These are phyloP conservation scores for Priapulus caudatus DNA, from an alignment of 2,888 invertebrate genomes.

Conservation along the genomic window DNA sequence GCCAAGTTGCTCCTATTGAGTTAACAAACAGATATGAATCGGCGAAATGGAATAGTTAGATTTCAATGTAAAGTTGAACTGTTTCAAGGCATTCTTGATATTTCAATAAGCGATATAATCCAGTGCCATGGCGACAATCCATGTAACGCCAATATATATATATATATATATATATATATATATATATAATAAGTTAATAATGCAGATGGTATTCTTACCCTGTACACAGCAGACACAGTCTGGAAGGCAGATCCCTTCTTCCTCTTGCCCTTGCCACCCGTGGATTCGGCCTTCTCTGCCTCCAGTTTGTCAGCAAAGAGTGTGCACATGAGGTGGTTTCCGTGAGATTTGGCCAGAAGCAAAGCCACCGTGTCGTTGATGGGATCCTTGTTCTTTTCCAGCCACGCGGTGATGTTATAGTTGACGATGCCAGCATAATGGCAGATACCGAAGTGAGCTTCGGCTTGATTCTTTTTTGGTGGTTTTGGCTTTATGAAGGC, in stretches of 20 bases:
- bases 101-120: no score
- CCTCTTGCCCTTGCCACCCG: constrained; percentile 41
- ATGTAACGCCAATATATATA: no score
- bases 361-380: constrained; percentile 98
- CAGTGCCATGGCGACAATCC: no score
- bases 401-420: constrained; percentile 97
- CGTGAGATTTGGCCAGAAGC: constrained; percentile 69
- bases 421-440: constrained; percentile 98
- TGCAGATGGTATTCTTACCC: no score
- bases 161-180: no score
- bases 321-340: constrained; percentile 68
- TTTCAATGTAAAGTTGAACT: no score
- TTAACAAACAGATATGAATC: no score
- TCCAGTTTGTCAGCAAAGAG: constrained; percentile 68
- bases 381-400: constrained; percentile 99
- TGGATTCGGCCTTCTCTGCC: not conserved
- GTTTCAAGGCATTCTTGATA: no score
- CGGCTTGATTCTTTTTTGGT: constrained; percentile 89
- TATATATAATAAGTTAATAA: no score
- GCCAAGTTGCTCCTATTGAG: constrained; percentile 49
- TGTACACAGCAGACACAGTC: no score
- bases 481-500: constrained; percentile 94
- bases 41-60: no score
- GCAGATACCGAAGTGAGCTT: constrained; percentile 96
- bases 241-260: constrained; percentile 93